phyloP scores from a whole-genome alignment of 2,888 invertebrate genomes.

The Maniola hyperantus region DNA sequence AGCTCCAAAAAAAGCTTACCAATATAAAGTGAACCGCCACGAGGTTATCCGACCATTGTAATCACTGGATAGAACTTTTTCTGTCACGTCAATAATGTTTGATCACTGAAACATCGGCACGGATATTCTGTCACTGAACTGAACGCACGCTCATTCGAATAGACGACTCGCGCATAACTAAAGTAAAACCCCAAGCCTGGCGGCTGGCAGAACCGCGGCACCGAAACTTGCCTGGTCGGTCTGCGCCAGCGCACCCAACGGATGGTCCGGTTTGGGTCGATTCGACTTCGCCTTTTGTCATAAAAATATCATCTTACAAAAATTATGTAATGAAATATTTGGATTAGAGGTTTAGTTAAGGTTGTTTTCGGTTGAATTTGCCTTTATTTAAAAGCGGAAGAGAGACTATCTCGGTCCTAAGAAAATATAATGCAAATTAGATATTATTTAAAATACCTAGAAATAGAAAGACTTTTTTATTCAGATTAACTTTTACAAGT shows the following conservation, averaged over 20 bases:
- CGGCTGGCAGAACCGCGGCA: slow-evolving; percentile 42
- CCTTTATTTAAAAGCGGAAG: background rate
- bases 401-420: background rate
- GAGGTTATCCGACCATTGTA: slow-evolving; percentile 62
- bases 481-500: no score
- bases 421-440: no score
- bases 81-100: slow-evolving; percentile 57
- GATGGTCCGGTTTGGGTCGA: slow-evolving; percentile 69
- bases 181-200: slow-evolving; percentile 14
- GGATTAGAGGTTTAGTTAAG: slow-evolving; percentile 22
- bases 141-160: slow-evolving; percentile 56
- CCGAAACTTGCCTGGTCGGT: slow-evolving; percentile 66
- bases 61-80: slow-evolving; percentile 50
- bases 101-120: slow-evolving; percentile 69
- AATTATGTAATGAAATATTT: slow-evolving; percentile 52
- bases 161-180: slow-evolving; percentile 66
- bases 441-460: no score
- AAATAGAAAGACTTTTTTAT: no score
- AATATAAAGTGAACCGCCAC: slow-evolving; percentile 50
- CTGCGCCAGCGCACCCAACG: slow-evolving; percentile 61
- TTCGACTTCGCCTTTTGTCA: slow-evolving; percentile 71
- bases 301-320: slow-evolving; percentile 61
- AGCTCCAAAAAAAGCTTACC: slow-evolving; percentile 62
- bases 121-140: slow-evolving; percentile 51
- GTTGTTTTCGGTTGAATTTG: slow-evolving; percentile 1